Evolutionary conservation across 2,797 vertebrate species (phyloP), one percentile per base, ranked within the genome.

Genomic region (Chlorospingus semifuscus): DNA sequence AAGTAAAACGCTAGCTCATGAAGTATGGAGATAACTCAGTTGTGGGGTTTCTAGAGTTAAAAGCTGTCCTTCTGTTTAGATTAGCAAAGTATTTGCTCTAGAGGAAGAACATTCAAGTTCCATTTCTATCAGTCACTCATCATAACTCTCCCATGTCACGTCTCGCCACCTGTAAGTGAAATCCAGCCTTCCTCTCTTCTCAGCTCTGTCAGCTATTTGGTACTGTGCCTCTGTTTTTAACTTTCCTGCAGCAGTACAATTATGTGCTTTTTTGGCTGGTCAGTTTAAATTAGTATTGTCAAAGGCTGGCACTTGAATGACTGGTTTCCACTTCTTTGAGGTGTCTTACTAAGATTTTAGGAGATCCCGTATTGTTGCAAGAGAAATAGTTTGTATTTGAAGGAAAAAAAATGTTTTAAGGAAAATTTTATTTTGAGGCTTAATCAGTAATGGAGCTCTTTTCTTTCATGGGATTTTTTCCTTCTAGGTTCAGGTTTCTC

Each of bases 301-400:
- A 74, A 2, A 30, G 52, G 12, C 23, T 63, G n/a, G 9, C 2
- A 1, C 27, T 56, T 0, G 0, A 30, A 15, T 64, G n/a, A 9
- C 44, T 87, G 17, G 9, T 82, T 79, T 8, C 24, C 9, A 21
- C 15, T 82, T 50, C 26, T 69, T 29, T 80, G 55, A 18, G 3
- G 2, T 71, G 3, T 12, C 23, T 46, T 83, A 32, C 10, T 16
- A 76, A 82, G n/a, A 59, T 65, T 83, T 78, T 44, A 65, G 37
- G 27, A 85, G 15, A 13, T 72, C 19, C 10, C 1, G 0, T 65
- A 46, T 32, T 56, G 14, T 50, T 69, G 17, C 15, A 80, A 47
- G 26, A 66, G 16, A 80, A 89, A 52, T 22, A 47, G 11, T 34
- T 36, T 50, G 18, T 57, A 56, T 22, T 3, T 72, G 22, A 30